phyloP scores from a whole-genome alignment of 2,113 vertebrate genomes.

The Ardeotis arabs region DNA sequence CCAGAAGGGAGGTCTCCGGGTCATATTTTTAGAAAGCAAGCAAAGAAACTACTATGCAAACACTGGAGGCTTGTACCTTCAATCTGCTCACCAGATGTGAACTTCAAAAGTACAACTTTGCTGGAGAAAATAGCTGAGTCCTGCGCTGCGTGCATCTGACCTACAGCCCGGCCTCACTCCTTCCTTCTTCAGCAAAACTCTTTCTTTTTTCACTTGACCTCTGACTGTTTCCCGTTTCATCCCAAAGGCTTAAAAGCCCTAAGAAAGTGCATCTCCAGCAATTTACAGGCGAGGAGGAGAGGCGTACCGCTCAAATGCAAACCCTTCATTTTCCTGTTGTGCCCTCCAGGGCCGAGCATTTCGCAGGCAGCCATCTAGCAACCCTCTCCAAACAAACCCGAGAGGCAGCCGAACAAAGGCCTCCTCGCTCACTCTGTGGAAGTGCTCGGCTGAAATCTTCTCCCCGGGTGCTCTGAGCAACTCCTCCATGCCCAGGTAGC shows the following conservation, averaged over 20 bases:
- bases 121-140: not conserved
- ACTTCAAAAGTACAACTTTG: not conserved
- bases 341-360: not conserved
- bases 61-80: not conserved
- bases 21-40: constrained; percentile 11
- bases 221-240: constrained; percentile 17
- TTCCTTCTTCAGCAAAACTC: not conserved
- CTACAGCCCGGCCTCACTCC: not conserved
- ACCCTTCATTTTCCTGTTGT: not conserved
- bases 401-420: constrained; percentile 1
- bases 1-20: constrained; percentile 5
- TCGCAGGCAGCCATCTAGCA: not conserved
- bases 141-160: not conserved
- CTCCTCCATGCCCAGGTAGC: fast-evolving
- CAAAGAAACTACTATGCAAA: not conserved
- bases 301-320: not conserved
- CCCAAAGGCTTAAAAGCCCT: not conserved
- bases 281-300: not conserved
- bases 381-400: not conserved
- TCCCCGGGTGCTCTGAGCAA: not conserved
- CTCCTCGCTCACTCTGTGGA: not conserved
- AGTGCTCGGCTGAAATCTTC: not conserved
- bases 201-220: constrained; percentile 37
- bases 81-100: constrained; percentile 66
- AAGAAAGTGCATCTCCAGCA: not conserved